Evolutionary conservation across 2,888 invertebrate species (phyloP), one percentile per base, ranked within the genome.

Genomic region (Chirona hameri): DNA sequence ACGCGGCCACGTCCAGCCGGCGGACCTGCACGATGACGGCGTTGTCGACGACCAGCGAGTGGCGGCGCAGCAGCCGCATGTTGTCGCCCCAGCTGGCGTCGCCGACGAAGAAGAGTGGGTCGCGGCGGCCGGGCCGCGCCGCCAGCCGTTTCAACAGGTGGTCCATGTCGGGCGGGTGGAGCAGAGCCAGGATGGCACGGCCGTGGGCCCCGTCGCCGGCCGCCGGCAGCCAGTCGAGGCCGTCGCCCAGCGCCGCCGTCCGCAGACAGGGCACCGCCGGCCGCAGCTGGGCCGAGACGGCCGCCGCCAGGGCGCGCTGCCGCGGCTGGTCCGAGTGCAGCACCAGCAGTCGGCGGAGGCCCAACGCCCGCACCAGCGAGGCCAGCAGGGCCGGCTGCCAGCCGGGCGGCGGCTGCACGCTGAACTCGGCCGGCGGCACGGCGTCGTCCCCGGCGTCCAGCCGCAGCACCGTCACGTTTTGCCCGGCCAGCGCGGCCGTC

Each of bases 11-110:
- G 46, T 76, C 76, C 21, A 14, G 31, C 24, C 46, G 76, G 31
- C 24, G 76, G 10, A 24, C 14, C 18, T 39, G 76, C 76, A 76
- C 39, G 39, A 76, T 39, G 21, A 76, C 46, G 76, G 46, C 76
- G 46, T 27, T 76, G 76, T 46, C 76, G 39, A 76, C 21, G 46
- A 15, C 46, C 46, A 76, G 76, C 76, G 39, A 76, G 76, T 76
- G 76, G 39, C 76, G 76, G 39, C 76, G 76, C 46, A 76, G 46
- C 39, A 76, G 76, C 2, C 76, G 76, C 80, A 81, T 85, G 85
- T 81, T 84, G 79, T 83, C 85, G 83, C 83, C 86, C 86, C 84
- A 85, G 48, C 80, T 81, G 29, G 83, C 46, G 31, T 83, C 82
- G 9, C 83, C 84, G 18, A 84, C 39, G 81, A 84, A 83, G 79